Conservation (phyloP, 2,113 vertebrate genomes). For the Pheucticus melanocephalus region DNA sequence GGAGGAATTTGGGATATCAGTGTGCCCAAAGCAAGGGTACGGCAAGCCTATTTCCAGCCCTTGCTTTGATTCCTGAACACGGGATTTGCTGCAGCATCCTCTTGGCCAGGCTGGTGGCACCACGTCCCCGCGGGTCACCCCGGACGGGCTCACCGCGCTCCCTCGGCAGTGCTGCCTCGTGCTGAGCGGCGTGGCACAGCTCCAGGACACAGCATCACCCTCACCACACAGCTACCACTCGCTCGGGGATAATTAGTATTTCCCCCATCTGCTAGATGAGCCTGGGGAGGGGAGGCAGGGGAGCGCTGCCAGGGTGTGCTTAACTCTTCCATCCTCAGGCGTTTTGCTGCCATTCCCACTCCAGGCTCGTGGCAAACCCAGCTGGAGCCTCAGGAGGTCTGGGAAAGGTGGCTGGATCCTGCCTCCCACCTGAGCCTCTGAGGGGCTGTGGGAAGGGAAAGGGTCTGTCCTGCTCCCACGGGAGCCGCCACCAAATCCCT, state of each 20-base stretch:
- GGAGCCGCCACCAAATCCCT: neutral
- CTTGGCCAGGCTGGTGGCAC: neutral
- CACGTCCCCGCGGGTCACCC: accelerated
- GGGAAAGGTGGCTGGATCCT: neutral
- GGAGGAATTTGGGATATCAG: neutral
- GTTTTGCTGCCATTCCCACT: neutral
- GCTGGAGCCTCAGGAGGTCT: neutral
- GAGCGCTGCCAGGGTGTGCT: neutral
- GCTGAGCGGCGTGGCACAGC: neutral
- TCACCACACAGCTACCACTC: neutral
- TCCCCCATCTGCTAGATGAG: conserved; percentile 60
- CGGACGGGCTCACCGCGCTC: accelerated
- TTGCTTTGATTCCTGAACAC: neutral
- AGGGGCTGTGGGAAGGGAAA: neutral
- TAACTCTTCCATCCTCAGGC: conserved; percentile 43
- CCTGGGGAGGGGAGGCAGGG: neutral
- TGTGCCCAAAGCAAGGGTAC: neutral
- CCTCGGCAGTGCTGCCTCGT: accelerated
- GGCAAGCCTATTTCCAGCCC: neutral
- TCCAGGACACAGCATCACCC: conserved; percentile 24
- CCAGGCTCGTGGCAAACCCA: accelerated
- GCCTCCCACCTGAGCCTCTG: accelerated
- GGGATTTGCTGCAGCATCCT: neutral
- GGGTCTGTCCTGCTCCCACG: accelerated
- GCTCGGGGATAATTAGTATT: conserved; percentile 44